Evolutionary conservation across 2,888 invertebrate genomes (phyloP), one percentile per base, ranked within the genome.

Genomic region (Galerucella pusilla): DNA sequence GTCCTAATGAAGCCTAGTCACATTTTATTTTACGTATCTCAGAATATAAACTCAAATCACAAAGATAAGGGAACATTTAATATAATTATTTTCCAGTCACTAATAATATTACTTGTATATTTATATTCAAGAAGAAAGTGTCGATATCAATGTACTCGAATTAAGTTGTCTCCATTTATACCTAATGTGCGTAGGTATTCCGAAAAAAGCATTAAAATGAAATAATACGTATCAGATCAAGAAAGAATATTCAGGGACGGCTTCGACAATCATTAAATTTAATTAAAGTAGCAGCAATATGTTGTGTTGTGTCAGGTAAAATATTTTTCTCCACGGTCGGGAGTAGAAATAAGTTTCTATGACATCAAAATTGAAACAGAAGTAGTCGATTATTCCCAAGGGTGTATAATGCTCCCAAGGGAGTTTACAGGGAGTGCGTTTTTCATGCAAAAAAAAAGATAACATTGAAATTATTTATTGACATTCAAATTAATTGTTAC

Each of bases 171-270:
- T 61, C 65, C 71, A 71, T 65, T 20, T 71, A 71, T 66, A 66
- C 12, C 35, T n/a, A 61, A 35, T 64, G 65, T 75, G 72, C 72
- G 75, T 73, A 73, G 75, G 64, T 70, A 66, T 69, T 54, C 70
- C 72, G 61, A 75, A 75, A 73, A 68, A 65, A 59, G 45, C 54
- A 73, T 9, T 68, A 60, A 72, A 72, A 68, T 69, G 68, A 68
- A 68, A 71, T 75, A 68, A 72, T 68, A 65, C 75, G 65, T 75
- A 75, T 75, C 75, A 68, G 71, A 75, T 72, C 75, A 64, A 72
- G 61, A 28, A 20, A 60, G 28, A 7, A 25, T 9, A 10, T 28
- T 4, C 60, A 60, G 60, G 25, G 28, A 60, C 60, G 60, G 60
- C 60, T 60, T 28, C 12, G 14, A 2, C 7, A 28, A 20, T 60